Conservation (phyloP, 2,888 invertebrate genomes). For the Ochropleura leucogaster region DNA sequence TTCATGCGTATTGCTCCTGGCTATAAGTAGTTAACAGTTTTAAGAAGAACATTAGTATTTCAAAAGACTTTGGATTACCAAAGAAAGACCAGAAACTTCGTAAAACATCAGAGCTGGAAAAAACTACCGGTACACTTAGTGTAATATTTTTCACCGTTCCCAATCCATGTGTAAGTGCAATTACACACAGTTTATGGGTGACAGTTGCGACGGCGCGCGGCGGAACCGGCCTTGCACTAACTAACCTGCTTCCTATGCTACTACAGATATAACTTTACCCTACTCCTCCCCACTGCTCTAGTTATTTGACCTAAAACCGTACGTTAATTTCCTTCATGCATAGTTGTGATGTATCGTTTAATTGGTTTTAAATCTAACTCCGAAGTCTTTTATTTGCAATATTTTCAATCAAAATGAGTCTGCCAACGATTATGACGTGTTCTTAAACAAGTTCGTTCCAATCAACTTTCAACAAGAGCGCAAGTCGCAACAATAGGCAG, state of each 20-base stretch:
- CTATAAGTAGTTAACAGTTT: background rate
- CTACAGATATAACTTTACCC: conserved; percentile 58
- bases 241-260: conserved; percentile 70
- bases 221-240: conserved; percentile 67
- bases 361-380: conserved; percentile 6
- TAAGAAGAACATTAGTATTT: conserved; percentile 7
- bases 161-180: conserved; percentile 71
- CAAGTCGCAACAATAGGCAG: conserved; percentile 39
- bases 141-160: conserved; percentile 69
- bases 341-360: background rate
- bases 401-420: conserved; percentile 32
- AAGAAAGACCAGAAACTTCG: conserved; percentile 3
- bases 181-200: conserved; percentile 68
- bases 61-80: conserved; percentile 2
- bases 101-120: conserved; percentile 20
- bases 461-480: conserved; percentile 44
- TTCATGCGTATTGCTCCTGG: background rate
- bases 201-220: conserved; percentile 52
- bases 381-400: conserved; percentile 25
- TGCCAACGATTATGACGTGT: conserved; percentile 19
- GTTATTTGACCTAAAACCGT: conserved; percentile 61
- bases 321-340: conserved; percentile 22
- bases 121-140: conserved; percentile 43
- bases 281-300: conserved; percentile 61
- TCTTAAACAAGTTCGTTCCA: conserved; percentile 42